Conservation (phyloP, 2,888 invertebrate genomes). For the Acleris literana region DNA sequence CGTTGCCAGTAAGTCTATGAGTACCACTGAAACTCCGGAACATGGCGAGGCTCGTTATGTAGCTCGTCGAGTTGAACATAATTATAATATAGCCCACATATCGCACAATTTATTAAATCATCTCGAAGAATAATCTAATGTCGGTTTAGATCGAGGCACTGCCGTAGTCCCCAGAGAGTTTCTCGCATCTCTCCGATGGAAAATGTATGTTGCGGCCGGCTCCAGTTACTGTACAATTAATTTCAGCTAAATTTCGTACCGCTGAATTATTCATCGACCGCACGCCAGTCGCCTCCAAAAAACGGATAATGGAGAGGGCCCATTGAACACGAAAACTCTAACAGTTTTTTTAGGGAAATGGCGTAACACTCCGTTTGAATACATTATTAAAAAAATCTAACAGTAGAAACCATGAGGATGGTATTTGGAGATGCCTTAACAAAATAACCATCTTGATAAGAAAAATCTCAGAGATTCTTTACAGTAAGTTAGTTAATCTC, state of each 20-base stretch:
- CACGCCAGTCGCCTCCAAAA: constrained; percentile 34
- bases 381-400: too few species aligned
- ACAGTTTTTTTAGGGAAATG: not conserved
- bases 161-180: constrained; percentile 41
- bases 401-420: too few species aligned
- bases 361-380: too few species aligned
- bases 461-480: not conserved
- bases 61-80: too few species aligned
- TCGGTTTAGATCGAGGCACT: constrained; percentile 25
- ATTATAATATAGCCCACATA: not conserved
- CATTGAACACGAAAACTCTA: constrained; percentile 18
- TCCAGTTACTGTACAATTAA: constrained; percentile 65
- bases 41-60: too few species aligned
- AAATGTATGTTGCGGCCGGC: constrained; percentile 68
- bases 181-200: constrained; percentile 68
- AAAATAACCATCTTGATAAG: not conserved
- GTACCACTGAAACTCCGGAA: too few species aligned
- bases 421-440: not conserved
- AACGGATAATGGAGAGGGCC: constrained; percentile 27
- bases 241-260: constrained; percentile 60
- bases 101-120: constrained; percentile 20
- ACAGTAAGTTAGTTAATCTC: constrained; percentile 5
- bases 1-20: too few species aligned
- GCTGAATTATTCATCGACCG: constrained; percentile 49
- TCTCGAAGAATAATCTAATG: constrained; percentile 5